Base-by-base conservation (phyloP, 1,140 invertebrate genomes). In the Drosophila ercepeae region DNA sequence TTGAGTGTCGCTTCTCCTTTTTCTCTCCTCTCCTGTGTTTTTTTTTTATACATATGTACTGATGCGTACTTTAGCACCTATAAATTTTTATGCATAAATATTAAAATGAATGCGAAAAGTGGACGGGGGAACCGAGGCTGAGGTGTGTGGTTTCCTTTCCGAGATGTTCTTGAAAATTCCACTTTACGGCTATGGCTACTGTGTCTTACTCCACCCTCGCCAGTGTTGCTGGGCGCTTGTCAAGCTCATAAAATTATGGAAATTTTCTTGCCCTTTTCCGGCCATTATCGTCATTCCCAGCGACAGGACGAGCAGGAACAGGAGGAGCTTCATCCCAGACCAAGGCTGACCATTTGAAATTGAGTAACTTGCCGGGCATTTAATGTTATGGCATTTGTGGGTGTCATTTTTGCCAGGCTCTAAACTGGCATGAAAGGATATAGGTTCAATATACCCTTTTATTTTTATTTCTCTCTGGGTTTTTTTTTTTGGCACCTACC, bases 71-170 rank as follows among this genome's bases (percentile, higher is more conserved):
- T 84, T 78, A 76, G 79, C 79, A 84, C 75, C 79, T 79, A 84
- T 84, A 84, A 78, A 84, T 84, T 84, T 84, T 76, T 79, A 84
- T 86, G 81, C 71, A 86, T 73, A 86, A 83, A 79, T 84, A 79
- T 84, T 84, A 79, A 84, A 86, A 69, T 46, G 55, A 48, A 68
- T 36, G 49, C 21, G 19, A 36, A 25, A 18, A 21, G 21, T 21
- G 21, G 21, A 21, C n/a, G 21, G 4, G 2, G 21, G 21, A 21
- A 21, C 21, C 4, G 21, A 4, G 4, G 21, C 21, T 21, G 1
- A n/a, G 44, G 29, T 44, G 52, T 78, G 59, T 53, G 78, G 75
- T 78, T 67, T 68, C 53, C 51, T n/a, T n/a, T n/a, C n/a, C n/a
- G n/a, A n/a, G 50, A 45, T 75, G 27, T 75, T 73, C 70, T 75